phyloP scores from a whole-genome alignment of 1,140 invertebrate species.

The Nasonia vitripennis region DNA sequence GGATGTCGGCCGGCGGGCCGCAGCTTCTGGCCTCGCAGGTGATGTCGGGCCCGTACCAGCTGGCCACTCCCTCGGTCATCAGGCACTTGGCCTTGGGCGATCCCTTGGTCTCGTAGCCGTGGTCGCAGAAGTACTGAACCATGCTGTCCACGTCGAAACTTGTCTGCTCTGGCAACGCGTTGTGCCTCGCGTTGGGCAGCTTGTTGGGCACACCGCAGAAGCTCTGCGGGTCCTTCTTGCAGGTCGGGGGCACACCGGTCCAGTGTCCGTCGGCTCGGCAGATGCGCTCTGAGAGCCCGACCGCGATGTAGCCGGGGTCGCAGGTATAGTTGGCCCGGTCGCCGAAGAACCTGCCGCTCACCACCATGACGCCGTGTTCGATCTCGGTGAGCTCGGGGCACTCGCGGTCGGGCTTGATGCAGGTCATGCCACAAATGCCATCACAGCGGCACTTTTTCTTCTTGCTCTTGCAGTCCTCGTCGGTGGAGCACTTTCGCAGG shows the following conservation, averaged over 20 bases:
- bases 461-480: slow-evolving; percentile 97
- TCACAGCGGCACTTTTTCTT: slow-evolving; percentile 98
- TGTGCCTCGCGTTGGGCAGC: slow-evolving; percentile 91
- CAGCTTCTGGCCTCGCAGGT: slow-evolving; percentile 94
- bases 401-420: slow-evolving; percentile 95
- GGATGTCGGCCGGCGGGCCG: slow-evolving; percentile 89
- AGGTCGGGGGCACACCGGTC: slow-evolving; percentile 90
- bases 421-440: slow-evolving; percentile 96
- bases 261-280: slow-evolving; percentile 95
- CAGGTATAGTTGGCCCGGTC: slow-evolving; percentile 89
- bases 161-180: slow-evolving; percentile 86
- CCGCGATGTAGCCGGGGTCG: slow-evolving; percentile 89
- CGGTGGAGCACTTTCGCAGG: slow-evolving; percentile 92
- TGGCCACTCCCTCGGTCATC: slow-evolving; percentile 85
- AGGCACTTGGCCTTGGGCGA: slow-evolving; percentile 93
- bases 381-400: slow-evolving; percentile 86
- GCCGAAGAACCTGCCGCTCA: slow-evolving; percentile 86
- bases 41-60: slow-evolving; percentile 95
- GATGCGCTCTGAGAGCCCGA: slow-evolving; percentile 88
- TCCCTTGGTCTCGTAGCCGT: slow-evolving; percentile 90
- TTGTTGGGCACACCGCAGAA: slow-evolving; percentile 92
- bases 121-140: slow-evolving; percentile 93
- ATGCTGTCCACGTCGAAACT: slow-evolving; percentile 89
- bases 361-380: slow-evolving; percentile 81
- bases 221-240: slow-evolving; percentile 89